Base-by-base conservation (phyloP, 2,113 vertebrate species). In the Rhinopomastus cyanomelas region DNA sequence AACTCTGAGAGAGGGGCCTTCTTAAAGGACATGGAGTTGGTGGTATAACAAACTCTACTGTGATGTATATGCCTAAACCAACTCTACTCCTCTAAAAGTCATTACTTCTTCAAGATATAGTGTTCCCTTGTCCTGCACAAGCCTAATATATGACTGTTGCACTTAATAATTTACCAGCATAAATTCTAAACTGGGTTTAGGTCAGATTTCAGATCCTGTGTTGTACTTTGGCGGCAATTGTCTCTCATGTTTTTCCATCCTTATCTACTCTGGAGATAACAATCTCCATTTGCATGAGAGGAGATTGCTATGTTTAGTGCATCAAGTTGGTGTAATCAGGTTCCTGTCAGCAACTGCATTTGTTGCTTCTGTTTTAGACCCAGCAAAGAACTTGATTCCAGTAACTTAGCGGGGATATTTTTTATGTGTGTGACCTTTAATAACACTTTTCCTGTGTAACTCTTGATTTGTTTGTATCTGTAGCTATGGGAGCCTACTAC, bases 1-100 rank as follows among this genome's bases (percentile, higher is more conserved):
- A 72, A 36, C 22, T 57, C 55, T 1, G 3, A 34, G 32, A 37
- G 3, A 62, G 44, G 55, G 2, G 4, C 42, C 42, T 69, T 1
- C 0, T 8, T 27, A 42, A 61, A 81, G 53, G 71, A 23, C 60
- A 21, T 0, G 2, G 59, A 4, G n/a, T 22, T 46, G 46, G 11
- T 69, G 27, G 21, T 51, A 18, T 20, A 30, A 36, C 36, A 75
- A 72, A 19, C 21, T 27, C 10, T 65, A 11, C 14, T 39, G 51
- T 36, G 34, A 19, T 36, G n/a, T n/a, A 4, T 42, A 5, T 57
- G 30, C 14, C n/a, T 53, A 12, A 69, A 61, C 7, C 9, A 44
- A 11, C 6, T 44, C 16, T 3, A 5, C 16, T 55, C 59, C 21
- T 27, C 8, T 26, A 37, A 51, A 72, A 72, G 12, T 22, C 25